Evolutionary conservation across 2,888 invertebrate genomes (phyloP), one percentile per base, ranked within the genome.

Genomic region (Drosophila demipolita): DNA sequence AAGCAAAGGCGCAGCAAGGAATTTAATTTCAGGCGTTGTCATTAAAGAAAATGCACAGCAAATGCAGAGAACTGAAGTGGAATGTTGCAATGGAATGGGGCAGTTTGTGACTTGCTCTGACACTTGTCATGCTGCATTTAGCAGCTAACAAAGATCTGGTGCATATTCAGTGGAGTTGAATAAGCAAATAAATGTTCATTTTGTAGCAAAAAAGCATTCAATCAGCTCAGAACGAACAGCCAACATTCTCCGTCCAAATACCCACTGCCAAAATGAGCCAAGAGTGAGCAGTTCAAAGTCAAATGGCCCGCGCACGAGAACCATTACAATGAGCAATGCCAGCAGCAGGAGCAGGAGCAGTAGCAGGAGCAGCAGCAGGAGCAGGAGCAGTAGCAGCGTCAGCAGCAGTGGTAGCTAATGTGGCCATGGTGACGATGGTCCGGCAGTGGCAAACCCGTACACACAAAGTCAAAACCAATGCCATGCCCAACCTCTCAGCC

Each of bases 131-230:
- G 60, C 67, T 72, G 81, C 81, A 64, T 32, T 81, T 71, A 71
- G 50, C 40, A 55, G 35, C 40, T 66, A 52, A 61, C 62, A 45
- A 53, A 61, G 54, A 68, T 78, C 70, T 69, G 52, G 40, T 61
- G 67, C 73, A 73, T 82, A 75, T 73, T 80, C 80, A 85, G 84
- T 85, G 88, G 76, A 82, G 77, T 67, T 75, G 81, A 84, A 71
- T 66, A 82, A 80, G 83, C 75, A 77, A 80, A 85, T 85, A 88
- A 61, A 85, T 82, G 78, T 79, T 55, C 32, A 53, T 72, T 54
- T 63, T 64, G 36, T 58, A 49, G 59, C 60, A 49, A 78, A 72
- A 78, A 72, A 58, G 68, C 77, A 85, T 87, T 87, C 83, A 89
- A 89, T 87, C 90, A 88, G 83, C 65, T 63, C 60, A 53, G 58